Evolutionary conservation across 2,888 invertebrate genomes (phyloP).

Genomic region (Rhagium mordax): DNA sequence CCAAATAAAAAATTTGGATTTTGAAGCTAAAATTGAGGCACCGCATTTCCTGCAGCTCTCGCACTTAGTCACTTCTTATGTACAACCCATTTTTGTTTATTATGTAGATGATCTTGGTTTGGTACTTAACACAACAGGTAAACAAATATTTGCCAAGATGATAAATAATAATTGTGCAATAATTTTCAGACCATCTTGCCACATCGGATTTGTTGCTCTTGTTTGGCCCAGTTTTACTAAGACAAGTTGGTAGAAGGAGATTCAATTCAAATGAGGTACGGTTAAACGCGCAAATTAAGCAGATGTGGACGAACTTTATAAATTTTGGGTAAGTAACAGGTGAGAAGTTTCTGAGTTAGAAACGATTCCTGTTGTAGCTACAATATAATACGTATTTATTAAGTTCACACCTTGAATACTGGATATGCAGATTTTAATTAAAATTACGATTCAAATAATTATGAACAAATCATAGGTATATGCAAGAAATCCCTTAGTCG

Average conservation of each 20-base stretch:
- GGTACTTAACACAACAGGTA: slow-evolving; percentile 73
- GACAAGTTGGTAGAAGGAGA: slow-evolving; percentile 78
- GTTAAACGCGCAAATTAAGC: slow-evolving; percentile 72
- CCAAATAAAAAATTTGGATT: slow-evolving; percentile 73
- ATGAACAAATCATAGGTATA: no score
- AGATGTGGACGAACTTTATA: slow-evolving; percentile 71
- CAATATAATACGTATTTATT: no score
- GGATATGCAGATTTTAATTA: no score
- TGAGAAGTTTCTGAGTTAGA: background rate
- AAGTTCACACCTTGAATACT: no score
- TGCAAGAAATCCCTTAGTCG: no score
- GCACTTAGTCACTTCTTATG: slow-evolving; percentile 62
- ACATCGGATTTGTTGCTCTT: slow-evolving; percentile 79
- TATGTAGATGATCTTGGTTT: slow-evolving; percentile 72
- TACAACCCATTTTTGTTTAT: slow-evolving; percentile 73
- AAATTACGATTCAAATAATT: no score
- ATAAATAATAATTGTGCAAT: background rate
- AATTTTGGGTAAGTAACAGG: slow-evolving; percentile 66
- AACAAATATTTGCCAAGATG: background rate
- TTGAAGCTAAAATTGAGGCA: slow-evolving; percentile 74
- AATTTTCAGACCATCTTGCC: slow-evolving; percentile 75
- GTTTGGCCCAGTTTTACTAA: slow-evolving; percentile 78
- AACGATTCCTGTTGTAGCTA: background rate
- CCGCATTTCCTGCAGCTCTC: slow-evolving; percentile 73
- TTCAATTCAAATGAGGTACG: slow-evolving; percentile 75